A percentile compares a stretch with the other conserved stretches of the same genome.
These are phyloP conservation scores for Turritopsis dohrnii DNA, from an alignment of 30 jellyfish, hydroid and myxozoan genomes.

Conservation along the genomic window DNA sequence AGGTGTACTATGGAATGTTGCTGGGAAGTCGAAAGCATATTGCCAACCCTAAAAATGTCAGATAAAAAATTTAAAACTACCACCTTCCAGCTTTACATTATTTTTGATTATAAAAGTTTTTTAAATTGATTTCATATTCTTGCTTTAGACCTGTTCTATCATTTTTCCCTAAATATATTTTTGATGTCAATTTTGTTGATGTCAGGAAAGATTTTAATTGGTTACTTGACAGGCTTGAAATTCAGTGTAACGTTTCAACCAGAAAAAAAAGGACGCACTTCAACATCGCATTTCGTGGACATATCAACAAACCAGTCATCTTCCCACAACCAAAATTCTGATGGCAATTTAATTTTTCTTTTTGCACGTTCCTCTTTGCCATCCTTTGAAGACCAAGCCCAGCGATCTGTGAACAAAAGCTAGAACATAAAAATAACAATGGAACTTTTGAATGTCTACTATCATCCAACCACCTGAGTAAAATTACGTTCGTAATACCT, in stretches of 20 bases:
- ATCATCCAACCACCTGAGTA: too few species aligned
- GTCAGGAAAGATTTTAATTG: too few species aligned
- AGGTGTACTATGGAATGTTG: conserved; percentile 36
- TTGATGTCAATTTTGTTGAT: too few species aligned
- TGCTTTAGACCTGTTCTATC: too few species aligned
- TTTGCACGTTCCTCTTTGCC: conserved; percentile 43
- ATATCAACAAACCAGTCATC: conserved; percentile 80
- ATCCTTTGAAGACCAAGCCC: conserved; percentile 72
- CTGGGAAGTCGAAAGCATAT: conserved; percentile 95
- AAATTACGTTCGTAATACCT: too few species aligned
- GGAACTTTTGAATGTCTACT: too few species aligned
- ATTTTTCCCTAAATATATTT: too few species aligned
- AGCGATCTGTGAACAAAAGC: conserved; percentile 77
- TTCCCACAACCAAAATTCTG: conserved; percentile 87
- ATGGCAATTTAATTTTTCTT: conserved; percentile 37
- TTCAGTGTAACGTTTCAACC: neutral
- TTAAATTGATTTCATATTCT: too few species aligned
- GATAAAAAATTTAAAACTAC: conserved; percentile 11
- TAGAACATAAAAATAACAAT: conserved; percentile 6
- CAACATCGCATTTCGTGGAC: conserved; percentile 56
- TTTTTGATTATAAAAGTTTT: too few species aligned
- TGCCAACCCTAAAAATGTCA: conserved; percentile 98
- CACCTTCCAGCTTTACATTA: neutral
- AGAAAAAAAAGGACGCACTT: conserved; percentile 32
- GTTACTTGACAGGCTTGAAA: neutral